Evolutionary conservation across 2,888 invertebrate species (phyloP), one percentile per base, ranked within the genome.

Genomic region (Andrena camellia): DNA sequence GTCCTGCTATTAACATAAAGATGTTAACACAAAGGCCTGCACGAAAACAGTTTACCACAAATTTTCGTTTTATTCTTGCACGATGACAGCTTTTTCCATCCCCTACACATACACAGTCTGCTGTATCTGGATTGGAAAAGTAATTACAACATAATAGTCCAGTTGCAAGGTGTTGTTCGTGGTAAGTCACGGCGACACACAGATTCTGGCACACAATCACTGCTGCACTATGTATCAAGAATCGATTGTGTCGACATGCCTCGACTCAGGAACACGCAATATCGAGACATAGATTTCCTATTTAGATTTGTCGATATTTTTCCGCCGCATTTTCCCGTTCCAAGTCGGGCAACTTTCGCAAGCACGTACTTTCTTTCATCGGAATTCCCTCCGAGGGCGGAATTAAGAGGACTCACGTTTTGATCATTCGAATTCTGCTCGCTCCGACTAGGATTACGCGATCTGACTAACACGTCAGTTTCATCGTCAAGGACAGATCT

Each of bases 251-350:
- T 26, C 67, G 67, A 62, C 60, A 62, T 54, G 48, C 33, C 17
- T 52, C n/a, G 42, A 33, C 29, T 33, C 52, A 10, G 33, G 69
- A 54, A 57, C 64, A 77, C 66, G 76, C 70, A 77, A 80, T 80
- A 71, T 71, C 35, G 80, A 48, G 42, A 63, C 74, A 75, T 59
- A 74, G 66, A 67, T 78, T 78, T 68, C 57, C 64, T 70, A 71
- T 80, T 71, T 71, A 66, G 80, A 71, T 77, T 70, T 42, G 69
- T 76, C 59, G 60, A 63, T 64, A 69, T 64, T 69, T 75, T 35
- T 52, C 72, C 35, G 69, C 7, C 23, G 48, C 42, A 60, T 50
- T 67, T 66, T 66, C 54, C 48, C 29, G 10, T 7, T 7, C 17
- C 0, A 23, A 68, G 35, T 64, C 20, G 20, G 6, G 8, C 10